phyloP scores from a whole-genome alignment of 1,140 invertebrate species.

The Andricus grossulariae region DNA sequence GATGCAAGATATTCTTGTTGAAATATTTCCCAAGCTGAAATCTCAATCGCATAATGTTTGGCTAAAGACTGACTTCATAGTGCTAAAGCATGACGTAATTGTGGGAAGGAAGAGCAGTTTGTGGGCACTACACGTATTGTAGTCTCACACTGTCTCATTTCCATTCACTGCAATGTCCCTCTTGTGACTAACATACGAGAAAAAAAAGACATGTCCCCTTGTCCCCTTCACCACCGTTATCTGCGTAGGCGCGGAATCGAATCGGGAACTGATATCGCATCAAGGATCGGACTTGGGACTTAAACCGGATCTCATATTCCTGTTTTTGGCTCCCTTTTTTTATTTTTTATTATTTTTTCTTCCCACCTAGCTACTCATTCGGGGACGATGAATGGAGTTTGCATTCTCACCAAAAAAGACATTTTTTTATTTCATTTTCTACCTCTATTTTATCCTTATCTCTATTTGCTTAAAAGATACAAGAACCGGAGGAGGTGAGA shows the following conservation, averaged over 20 bases:
- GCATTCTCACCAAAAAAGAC: conserved; percentile 1
- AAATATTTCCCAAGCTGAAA: background rate
- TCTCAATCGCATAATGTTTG: conserved; percentile 3
- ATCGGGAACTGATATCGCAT: conserved; percentile 33
- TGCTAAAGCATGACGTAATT: conserved; percentile 17
- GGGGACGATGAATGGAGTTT: conserved; percentile 21
- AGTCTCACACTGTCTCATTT: background rate
- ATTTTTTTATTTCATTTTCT: background rate
- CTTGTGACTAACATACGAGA: conserved; percentile 9
- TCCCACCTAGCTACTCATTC: conserved; percentile 6
- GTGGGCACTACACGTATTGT: conserved; percentile 15
- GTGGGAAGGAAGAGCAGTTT: conserved; percentile 14
- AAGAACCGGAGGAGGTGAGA: conserved; percentile 11
- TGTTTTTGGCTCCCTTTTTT: conserved; percentile 18
- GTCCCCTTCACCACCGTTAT: conserved; percentile 44
- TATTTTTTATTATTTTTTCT: background rate
- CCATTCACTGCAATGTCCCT: conserved; percentile 15
- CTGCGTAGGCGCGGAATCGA: conserved; percentile 41
- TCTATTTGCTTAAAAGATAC: background rate
- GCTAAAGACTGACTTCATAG: background rate
- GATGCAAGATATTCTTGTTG: conserved; percentile 7
- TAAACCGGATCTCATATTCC: conserved; percentile 31
- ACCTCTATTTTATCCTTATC: background rate
- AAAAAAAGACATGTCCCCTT: conserved; percentile 7
- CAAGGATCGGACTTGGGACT: conserved; percentile 38